Conservation (phyloP, 1,140 invertebrate genomes). For the Scaptomyza pallida region DNA sequence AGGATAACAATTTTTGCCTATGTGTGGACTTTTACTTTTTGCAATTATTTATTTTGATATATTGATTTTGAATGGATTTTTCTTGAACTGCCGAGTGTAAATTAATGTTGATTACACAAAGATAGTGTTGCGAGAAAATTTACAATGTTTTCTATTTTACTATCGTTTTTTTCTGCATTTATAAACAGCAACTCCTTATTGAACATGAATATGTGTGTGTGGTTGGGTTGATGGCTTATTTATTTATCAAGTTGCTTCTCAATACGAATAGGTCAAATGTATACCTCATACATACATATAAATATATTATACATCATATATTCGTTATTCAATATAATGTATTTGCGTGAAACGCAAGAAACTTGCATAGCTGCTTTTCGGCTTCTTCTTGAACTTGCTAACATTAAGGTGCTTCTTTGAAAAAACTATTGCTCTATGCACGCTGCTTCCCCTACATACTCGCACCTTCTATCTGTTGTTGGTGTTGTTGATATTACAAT, state of each 20-base stretch:
- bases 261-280: constrained; percentile 45
- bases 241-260: constrained; percentile 33
- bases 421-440: background rate
- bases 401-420: background rate
- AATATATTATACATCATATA: constrained; percentile 37
- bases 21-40: constrained; percentile 20
- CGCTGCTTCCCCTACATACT: background rate
- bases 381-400: too few relatives aligned
- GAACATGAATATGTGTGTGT: background rate
- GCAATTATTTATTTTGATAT: constrained; percentile 15
- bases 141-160: constrained; percentile 4
- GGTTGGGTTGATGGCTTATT: background rate
- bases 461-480: constrained; percentile 6
- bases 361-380: constrained; percentile 23
- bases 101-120: constrained; percentile 2
- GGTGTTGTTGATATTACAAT: background rate
- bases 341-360: constrained; percentile 23
- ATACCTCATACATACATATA: constrained; percentile 44
- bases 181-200: constrained; percentile 4
- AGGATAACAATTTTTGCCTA: background rate
- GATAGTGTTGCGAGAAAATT: constrained; percentile 2
- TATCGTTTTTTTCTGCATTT: constrained; percentile 3
- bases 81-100: background rate
- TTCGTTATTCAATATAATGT: constrained; percentile 35
- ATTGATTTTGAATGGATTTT: constrained; percentile 1